Percentiles rank a stretch among this genome's conserved stretches.
phyloP scores from a whole-genome alignment of 2,888 invertebrate genomes.

The Orchesellides sinensis region DNA sequence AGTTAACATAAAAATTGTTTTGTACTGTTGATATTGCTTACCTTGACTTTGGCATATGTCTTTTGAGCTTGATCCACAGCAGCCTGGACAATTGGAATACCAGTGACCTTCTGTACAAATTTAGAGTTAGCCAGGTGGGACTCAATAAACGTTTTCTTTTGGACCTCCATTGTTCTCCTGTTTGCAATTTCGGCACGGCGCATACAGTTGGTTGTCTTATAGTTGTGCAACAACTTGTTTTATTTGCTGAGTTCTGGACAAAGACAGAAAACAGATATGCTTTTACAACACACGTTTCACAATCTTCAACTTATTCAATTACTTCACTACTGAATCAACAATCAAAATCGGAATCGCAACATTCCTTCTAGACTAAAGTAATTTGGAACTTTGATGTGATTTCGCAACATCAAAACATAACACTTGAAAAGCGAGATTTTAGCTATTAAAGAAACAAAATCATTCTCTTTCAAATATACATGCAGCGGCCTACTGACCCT shows the following conservation, averaged over 20 bases:
- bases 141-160: slow-evolving; percentile 10
- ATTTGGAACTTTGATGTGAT: not conserved
- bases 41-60: slow-evolving; percentile 77
- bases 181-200: slow-evolving; percentile 48
- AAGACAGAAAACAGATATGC: not conserved
- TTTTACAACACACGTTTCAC: not conserved
- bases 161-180: slow-evolving; percentile 28
- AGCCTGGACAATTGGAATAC: slow-evolving; percentile 77
- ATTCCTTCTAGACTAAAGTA: not conserved
- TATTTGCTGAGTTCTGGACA: too few relatives aligned
- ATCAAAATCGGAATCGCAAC: not conserved
- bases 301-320: not conserved
- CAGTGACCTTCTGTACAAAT: slow-evolving; percentile 76
- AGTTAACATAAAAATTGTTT: not conserved
- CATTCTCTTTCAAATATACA: not conserved
- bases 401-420: not conserved
- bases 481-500: slow-evolving; percentile 2
- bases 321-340: not conserved
- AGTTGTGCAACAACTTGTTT: not conserved
- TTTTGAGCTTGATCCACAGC: slow-evolving; percentile 76
- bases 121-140: slow-evolving; percentile 61
- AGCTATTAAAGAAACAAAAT: not conserved
- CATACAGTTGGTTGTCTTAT: slow-evolving; percentile 30
- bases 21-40: slow-evolving; percentile 28
- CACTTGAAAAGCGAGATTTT: too few relatives aligned